A percentile compares a stretch with the other conserved stretches of the same genome.
These are phyloP conservation scores for Blera fallax DNA, from an alignment of 2,888 invertebrate species.

Conservation along the genomic window DNA sequence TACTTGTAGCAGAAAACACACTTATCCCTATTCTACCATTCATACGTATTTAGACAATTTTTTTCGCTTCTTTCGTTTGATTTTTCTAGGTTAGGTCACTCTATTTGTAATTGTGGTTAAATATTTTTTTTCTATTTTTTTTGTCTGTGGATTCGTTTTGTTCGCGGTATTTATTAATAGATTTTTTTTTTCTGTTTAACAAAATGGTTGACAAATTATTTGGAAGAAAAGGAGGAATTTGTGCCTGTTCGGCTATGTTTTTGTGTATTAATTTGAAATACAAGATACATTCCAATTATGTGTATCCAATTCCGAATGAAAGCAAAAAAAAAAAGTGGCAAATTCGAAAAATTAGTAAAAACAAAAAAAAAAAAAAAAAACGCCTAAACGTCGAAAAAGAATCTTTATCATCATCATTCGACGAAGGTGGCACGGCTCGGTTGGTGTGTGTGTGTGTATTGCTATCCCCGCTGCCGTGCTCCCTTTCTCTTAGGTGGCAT, in stretches of 20 bases:
- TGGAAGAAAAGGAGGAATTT: conserved; percentile 33
- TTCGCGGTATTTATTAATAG: conserved; percentile 69
- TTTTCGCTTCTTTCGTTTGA: conserved; percentile 29
- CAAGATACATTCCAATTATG: conserved; percentile 20
- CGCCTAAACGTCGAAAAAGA: conserved; percentile 13
- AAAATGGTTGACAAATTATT: conserved; percentile 69
- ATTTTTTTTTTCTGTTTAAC: conserved; percentile 54
- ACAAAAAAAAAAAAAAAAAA: conserved; percentile 7
- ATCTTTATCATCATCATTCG: conserved; percentile 50
- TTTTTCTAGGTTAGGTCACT: conserved; percentile 70
- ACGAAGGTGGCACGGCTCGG: conserved; percentile 43
- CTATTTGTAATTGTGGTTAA: conserved; percentile 71
- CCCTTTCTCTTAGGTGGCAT: conserved; percentile 47
- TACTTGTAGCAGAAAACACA: conserved; percentile 4
- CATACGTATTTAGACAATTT: conserved; percentile 28
- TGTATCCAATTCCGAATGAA: conserved; percentile 48
- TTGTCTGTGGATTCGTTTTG: conserved; percentile 27
- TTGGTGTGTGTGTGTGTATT: conserved; percentile 23
- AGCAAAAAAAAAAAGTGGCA: not conserved
- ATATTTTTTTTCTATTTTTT: too few species aligned
- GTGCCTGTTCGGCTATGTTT: conserved; percentile 16
- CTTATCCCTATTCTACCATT: not conserved
- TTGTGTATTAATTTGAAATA: conserved; percentile 5
- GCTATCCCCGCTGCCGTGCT: not conserved
- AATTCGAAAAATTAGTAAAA: not conserved